These are phyloP conservation scores for Phengaris arion DNA, from an alignment of 2,888 invertebrate genomes.

Conservation along the genomic window DNA sequence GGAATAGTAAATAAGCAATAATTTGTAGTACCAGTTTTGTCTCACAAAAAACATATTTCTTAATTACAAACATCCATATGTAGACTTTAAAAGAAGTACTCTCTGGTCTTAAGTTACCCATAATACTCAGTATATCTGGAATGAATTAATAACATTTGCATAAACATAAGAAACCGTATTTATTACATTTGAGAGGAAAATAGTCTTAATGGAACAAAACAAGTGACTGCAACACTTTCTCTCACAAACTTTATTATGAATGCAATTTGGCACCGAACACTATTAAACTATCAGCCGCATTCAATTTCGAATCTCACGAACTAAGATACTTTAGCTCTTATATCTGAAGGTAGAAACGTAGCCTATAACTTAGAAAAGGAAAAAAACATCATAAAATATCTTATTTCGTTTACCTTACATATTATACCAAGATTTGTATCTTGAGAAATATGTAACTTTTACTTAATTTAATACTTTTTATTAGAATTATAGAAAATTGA, in stretches of 20 bases:
- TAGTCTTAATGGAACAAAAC: slow-evolving; percentile 23
- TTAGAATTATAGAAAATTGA: slow-evolving; percentile 4
- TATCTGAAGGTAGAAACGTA: slow-evolving; percentile 17
- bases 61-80: neutral
- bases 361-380: neutral
- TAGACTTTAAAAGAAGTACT: neutral
- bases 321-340: slow-evolving; percentile 31
- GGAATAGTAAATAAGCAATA: too few relatives aligned
- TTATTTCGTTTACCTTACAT: neutral
- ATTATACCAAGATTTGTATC: neutral
- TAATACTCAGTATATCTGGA: slow-evolving; percentile 3
- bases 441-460: neutral
- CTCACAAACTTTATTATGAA: slow-evolving; percentile 37
- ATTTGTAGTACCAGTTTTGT: neutral
- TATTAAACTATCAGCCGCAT: slow-evolving; percentile 37
- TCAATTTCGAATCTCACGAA: slow-evolving; percentile 37
- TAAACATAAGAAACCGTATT: slow-evolving; percentile 21
- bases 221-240: slow-evolving; percentile 29
- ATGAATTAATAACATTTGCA: neutral
- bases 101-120: neutral
- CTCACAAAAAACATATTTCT: neutral
- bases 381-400: neutral
- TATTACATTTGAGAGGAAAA: slow-evolving; percentile 20
- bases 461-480: neutral
- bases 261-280: slow-evolving; percentile 41